Percentiles rank a stretch among this genome's conserved stretches.
phyloP scores from a whole-genome alignment of 2,797 vertebrate genomes.

The Valencia hispanica region DNA sequence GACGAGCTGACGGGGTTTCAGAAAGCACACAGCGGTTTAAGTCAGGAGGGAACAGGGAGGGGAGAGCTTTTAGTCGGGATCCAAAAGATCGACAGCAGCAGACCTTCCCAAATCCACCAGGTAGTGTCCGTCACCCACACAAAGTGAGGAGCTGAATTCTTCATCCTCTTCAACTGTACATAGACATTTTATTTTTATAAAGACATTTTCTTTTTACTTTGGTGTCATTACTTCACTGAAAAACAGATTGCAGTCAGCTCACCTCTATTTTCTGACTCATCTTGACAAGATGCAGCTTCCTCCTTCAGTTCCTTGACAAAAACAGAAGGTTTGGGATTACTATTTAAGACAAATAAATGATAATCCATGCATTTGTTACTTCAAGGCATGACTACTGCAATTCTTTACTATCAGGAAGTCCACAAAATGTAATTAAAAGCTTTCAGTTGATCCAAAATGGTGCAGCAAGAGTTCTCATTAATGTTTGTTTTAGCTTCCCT shows the following conservation, averaged over 20 bases:
- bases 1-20: slow-evolving; percentile 39
- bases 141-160: slow-evolving; percentile 28
- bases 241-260: slow-evolving; percentile 5
- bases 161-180: slow-evolving; percentile 24
- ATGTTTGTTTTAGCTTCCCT: too few species aligned
- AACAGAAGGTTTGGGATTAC: background rate
- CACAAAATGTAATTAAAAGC: too few species aligned
- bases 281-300: background rate
- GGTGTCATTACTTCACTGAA: background rate
- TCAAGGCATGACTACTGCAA: too few species aligned
- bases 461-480: too few species aligned
- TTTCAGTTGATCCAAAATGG: too few species aligned
- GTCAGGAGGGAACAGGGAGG: background rate
- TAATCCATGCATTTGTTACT: too few species aligned
- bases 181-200: slow-evolving; percentile 10
- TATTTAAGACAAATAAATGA: background rate
- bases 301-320: slow-evolving; percentile 1
- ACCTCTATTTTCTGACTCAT: slow-evolving; percentile 12
- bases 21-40: background rate
- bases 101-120: slow-evolving; percentile 62
- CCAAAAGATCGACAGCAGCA: background rate
- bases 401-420: too few species aligned
- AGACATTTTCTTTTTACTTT: background rate
- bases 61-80: background rate
- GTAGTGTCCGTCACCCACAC: slow-evolving; percentile 51